Base-by-base conservation (phyloP, 1,140 invertebrate species). In the Sesamia nonagrioides region DNA sequence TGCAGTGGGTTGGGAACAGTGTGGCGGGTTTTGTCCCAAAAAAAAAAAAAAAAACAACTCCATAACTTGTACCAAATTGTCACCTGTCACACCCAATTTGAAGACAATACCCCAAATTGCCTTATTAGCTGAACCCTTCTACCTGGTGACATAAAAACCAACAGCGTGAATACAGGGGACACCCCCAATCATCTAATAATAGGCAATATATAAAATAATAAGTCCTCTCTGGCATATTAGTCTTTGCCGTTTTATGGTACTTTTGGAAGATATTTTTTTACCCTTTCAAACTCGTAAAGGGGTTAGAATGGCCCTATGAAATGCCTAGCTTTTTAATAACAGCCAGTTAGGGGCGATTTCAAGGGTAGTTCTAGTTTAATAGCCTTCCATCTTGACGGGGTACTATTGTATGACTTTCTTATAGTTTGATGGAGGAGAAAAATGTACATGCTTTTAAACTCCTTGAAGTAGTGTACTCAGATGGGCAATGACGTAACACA, bases 321-420 rank as follows among this genome's bases (percentile, higher is more conserved):
- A 79, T 77, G 74, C 60, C 66, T 61, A 72, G 58, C 68, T 48
- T 79, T 79, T 79, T 66, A 78, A 79, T 79, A 79, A 73, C 27
- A 35, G 69, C 54, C 56, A 42, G 42, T 74, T 74, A 61, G n/a
- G 68, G 48, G 18, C 21, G 42, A 35, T 15, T 61, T 58, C 13
- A 17, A 50, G 68, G 45, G 61, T 77, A 66, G 48, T 66, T 40
- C 6, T 54, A 77, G 61, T 54, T 77, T 66, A 68, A 66, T 27
- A 7, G 71, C 50, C 13, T 11, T 68, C 2, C n/a, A 17, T 61
- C 35, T 68, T 68, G 63, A 61, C 35, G 63, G 45, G 5, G 40
- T n/a, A n/a, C n/a, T 37, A 11, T 68, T 69, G 13, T 69, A 37
- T 69, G 45, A 37, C 37, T 37, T 37, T 37, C 37, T 37, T 37